Conservation (phyloP, 2,113 vertebrate species). For the Pseudopipra pipra region DNA sequence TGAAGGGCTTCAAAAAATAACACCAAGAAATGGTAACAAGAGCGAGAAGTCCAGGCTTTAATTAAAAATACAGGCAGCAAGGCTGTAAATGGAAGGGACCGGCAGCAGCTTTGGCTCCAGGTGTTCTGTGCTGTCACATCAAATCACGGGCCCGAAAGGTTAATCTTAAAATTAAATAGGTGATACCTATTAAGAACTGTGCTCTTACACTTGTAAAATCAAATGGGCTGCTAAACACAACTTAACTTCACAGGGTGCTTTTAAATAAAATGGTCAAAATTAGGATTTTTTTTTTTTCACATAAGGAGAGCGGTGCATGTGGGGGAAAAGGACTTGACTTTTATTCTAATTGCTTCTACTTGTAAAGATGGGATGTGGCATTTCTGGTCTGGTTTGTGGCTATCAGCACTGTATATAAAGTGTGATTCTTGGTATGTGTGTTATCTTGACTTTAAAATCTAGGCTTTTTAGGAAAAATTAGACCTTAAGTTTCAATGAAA, state of each 20-base stretch:
- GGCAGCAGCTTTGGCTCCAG: background rate
- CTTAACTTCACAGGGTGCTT: background rate
- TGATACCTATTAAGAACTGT: background rate
- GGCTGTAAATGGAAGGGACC: background rate
- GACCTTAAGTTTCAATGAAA: background rate
- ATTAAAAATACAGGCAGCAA: background rate
- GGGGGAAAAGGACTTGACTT: background rate
- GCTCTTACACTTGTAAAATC: background rate
- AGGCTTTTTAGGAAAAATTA: background rate
- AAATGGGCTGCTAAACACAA: background rate
- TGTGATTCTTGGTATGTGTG: background rate
- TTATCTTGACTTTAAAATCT: background rate
- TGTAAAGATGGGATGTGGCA: background rate
- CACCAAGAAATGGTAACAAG: fast-evolving
- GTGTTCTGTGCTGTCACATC: background rate
- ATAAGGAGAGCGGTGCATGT: fast-evolving
- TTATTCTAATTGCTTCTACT: background rate
- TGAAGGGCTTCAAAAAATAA: fast-evolving
- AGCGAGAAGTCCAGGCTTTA: background rate
- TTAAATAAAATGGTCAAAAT: background rate
- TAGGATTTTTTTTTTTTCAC: background rate
- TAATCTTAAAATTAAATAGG: background rate
- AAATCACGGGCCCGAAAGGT: background rate
- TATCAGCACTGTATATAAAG: background rate
- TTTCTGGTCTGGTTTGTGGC: background rate